Evolutionary conservation across 2,888 invertebrate species (phyloP), one percentile per base, ranked within the genome.

Genomic region (Sarcophaga carnaria): DNA sequence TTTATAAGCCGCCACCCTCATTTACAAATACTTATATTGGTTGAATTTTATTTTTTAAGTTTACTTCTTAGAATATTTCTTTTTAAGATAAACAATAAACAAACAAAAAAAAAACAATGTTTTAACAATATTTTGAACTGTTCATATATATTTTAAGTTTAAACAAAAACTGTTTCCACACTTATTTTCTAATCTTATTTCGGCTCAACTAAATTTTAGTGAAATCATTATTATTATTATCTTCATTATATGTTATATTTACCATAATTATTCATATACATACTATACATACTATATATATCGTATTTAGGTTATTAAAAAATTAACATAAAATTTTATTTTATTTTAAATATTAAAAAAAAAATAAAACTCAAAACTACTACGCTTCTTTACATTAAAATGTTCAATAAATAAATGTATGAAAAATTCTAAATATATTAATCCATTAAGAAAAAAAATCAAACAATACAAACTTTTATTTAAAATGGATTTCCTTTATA

Each of bases 311-410:
- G 12, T 54, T 54, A 90, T 89, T 20, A n/a, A 47, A 27, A 20
- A 25, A 66, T 27, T 49, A 20, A 69, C 59, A 79, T 25, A 66
- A 80, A 67, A 75, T 37, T 75, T 64, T 67, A 66, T 71, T 71
- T 76, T 54, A 54, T 49, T 25, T 25, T 66, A 67, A 69, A 74
- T 62, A 74, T 83, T 88, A 85, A 90, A 89, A 89, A 90, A 20
- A 22, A 22, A 22, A 22, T 71, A 69, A 76, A 80, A 76, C 66
- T 62, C 80, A 80, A 80, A 84, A 76, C 76, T 76, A 76, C 87
- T 92, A 91, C 92, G 91, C 91, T 91, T 91, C 90, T 90, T 86
- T 89, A 88, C 89, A 90, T 90, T 90, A 88, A 83, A 90, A 90
- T 91, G 89, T 91, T 88, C 88, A 90, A 82, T 81, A 85, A 85